Evolutionary conservation across 2,113 vertebrate species (phyloP).

Genomic region (Monarcha castaneiventris): DNA sequence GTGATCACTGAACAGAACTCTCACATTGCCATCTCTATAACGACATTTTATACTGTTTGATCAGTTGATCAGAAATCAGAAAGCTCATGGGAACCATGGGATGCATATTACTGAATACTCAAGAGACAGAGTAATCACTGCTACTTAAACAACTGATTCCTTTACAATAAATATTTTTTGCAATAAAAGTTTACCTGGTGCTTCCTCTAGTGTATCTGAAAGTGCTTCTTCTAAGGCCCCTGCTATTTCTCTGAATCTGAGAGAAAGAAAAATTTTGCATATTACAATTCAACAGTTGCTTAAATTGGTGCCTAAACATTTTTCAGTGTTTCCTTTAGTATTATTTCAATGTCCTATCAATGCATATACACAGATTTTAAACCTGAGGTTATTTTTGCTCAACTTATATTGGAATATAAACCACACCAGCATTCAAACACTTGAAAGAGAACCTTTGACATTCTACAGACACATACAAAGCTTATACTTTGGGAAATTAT

Average conservation of each 20-base stretch:
- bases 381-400: neutral
- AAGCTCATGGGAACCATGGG: accelerated
- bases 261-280: neutral
- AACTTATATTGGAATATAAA: neutral
- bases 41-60: neutral
- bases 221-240: constrained; percentile 87
- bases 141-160: neutral
- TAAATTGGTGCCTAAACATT: neutral
- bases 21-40: neutral
- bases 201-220: constrained; percentile 79
- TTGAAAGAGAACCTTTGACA: neutral
- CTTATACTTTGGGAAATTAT: neutral
- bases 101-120: neutral
- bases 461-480: neutral
- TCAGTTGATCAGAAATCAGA: neutral
- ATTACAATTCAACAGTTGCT: neutral
- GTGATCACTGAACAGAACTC: neutral
- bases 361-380: neutral
- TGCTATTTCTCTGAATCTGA: constrained; percentile 92
- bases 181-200: constrained; percentile 79
- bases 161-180: neutral
- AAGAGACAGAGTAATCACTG: neutral
- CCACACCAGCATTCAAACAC: neutral
- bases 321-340: neutral
- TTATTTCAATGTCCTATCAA: neutral